Base-by-base conservation (phyloP, 2,888 invertebrate genomes). In the Amaurobius ferox region DNA sequence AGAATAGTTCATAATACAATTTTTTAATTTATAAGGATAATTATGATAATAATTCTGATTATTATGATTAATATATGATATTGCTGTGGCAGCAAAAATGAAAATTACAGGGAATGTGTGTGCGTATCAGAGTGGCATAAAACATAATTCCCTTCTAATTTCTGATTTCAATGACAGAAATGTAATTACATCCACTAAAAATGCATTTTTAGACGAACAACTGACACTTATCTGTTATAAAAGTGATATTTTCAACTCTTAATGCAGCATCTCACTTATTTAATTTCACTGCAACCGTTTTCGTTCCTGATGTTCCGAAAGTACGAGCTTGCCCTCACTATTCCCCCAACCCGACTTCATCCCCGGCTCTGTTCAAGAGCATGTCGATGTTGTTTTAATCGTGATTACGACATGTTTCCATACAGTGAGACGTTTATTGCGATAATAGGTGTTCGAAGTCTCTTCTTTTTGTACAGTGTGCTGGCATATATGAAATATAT, bases 401-500 rank as follows among this genome's bases (percentile, higher is more conserved):
- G 55, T n/a, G 23, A 55, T 55, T 55, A 2, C 55, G 23, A 19
- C 19, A 6, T 19, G 19, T 55, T 55, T 23, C 23, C 23, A 23
- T 23, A 55, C 19, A 55, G 55, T 55, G 55, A 55, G 55, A 55
- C 55, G 16, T 2, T 55, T 55, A 6, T 1, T 55, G 23, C 19
- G 55, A 23, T 55, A 23, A 23, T 74, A 26, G 83, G 67, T 85
- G 83, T 85, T 66, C 26, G 32, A 62, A 64, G 29, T 76, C 40
- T 76, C 32, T 67, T 77, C 76, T 80, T 66, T 62, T 55, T 85
- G 77, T 85, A 77, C 71, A 85, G 72, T 70, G 48, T 76, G 67
- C 64, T 62, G 62, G 67, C 32, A 32, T 44, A n/a, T 67, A 35
- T 30, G 32, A 70, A 23, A 76, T n/a, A 70, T 28, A 55, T 48